Evolutionary conservation across 2,888 invertebrate genomes (phyloP).

Genomic region (Hybos culiciformis): DNA sequence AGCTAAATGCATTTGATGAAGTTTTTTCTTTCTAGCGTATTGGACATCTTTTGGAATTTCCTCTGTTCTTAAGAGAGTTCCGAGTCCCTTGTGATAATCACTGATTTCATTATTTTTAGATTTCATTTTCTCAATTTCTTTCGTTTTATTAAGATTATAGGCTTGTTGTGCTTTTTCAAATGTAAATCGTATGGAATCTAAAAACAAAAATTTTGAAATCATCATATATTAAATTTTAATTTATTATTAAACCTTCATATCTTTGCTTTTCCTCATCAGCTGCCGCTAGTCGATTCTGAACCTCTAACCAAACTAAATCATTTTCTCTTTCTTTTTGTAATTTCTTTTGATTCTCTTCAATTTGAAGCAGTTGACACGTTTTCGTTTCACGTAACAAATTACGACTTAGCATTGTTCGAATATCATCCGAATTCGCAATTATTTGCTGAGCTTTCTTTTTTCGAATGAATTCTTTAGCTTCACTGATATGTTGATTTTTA

Average conservation of each 20-base stretch:
- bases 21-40: background rate
- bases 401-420: constrained; percentile 25
- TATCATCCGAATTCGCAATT: constrained; percentile 28
- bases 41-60: too few species aligned
- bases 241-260: constrained; percentile 17
- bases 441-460: constrained; percentile 24
- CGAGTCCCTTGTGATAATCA: too few species aligned
- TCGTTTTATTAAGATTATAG: too few species aligned
- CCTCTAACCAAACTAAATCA: constrained; percentile 22
- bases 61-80: too few species aligned
- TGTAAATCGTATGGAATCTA: too few species aligned
- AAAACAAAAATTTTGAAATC: too few species aligned
- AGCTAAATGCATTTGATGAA: background rate
- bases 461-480: constrained; percentile 20
- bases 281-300: constrained; percentile 18
- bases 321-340: constrained; percentile 18
- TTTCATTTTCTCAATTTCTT: background rate
- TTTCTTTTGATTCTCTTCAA: constrained; percentile 23
- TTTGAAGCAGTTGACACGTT: constrained; percentile 26
- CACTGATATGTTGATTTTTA: constrained; percentile 19
- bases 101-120: background rate
- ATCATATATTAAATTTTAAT: too few species aligned
- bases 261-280: constrained; percentile 17
- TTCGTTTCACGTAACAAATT: constrained; percentile 22
- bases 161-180: too few species aligned